These are phyloP conservation scores for cat (Felis catus) DNA, from an alignment of 2,113 vertebrate genomes.

Conservation along the genomic window DNA sequence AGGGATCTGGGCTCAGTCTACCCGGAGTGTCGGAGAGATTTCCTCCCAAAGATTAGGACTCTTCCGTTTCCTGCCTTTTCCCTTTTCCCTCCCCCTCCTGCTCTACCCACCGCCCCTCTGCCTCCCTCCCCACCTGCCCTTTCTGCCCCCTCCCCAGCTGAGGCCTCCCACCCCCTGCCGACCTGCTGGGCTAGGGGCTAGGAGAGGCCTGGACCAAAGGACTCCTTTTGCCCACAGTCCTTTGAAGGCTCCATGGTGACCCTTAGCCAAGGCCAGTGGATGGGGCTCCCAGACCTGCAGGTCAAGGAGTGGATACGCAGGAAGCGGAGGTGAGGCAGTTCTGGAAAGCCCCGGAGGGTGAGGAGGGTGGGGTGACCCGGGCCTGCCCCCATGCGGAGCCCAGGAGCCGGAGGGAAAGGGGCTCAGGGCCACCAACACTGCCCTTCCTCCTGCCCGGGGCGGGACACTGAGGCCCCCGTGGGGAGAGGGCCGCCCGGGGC, in stretches of 20 bases:
- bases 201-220: background rate
- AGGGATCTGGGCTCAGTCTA: background rate
- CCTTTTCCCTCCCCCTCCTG: too few species aligned
- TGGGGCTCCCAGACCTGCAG: conserved; percentile 88
- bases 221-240: conserved; percentile 70
- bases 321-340: conserved; percentile 82
- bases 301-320: conserved; percentile 88
- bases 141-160: background rate
- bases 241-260: conserved; percentile 90
- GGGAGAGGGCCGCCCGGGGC: background rate
- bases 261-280: conserved; percentile 90
- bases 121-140: fast-evolving
- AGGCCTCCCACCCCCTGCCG: background rate
- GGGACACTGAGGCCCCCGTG: background rate
- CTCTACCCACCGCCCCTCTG: fast-evolving
- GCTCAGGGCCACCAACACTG: fast-evolving
- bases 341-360: background rate
- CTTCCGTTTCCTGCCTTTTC: background rate
- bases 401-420: background rate
- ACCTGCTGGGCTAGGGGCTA: fast-evolving
- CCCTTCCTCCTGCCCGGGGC: background rate
- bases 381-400: fast-evolving
- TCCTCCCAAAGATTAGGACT: too few species aligned
- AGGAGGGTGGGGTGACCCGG: background rate
- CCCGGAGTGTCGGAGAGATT: background rate